Conservation (phyloP, 2,888 invertebrate genomes). For the Eupithecia tripunctaria region DNA sequence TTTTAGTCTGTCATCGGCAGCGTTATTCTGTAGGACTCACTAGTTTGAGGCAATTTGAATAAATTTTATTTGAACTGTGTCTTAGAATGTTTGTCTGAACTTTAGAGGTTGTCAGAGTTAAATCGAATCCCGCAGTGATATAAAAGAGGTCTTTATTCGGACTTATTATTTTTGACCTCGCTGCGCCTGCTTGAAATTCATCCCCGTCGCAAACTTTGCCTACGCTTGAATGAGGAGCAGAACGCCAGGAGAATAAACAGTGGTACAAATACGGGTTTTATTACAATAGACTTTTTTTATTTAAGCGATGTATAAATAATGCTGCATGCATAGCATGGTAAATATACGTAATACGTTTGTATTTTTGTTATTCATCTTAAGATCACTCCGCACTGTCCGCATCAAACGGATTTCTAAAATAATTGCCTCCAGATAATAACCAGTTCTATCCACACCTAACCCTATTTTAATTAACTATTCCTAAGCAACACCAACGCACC, state of each 20-base stretch:
- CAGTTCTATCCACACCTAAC: no score
- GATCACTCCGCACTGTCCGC: no score
- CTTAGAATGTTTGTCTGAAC: not conserved
- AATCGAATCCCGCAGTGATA: conserved; percentile 4
- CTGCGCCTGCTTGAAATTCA: conserved; percentile 50
- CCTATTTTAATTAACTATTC: no score
- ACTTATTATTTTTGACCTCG: conserved; percentile 23
- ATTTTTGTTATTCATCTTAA: no score
- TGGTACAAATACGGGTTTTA: conserved; percentile 5
- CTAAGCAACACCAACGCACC: no score
- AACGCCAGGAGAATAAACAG: conserved; percentile 41
- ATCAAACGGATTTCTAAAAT: no score
- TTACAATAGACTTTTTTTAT: not conserved
- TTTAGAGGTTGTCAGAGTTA: not conserved
- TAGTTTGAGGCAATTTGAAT: not conserved
- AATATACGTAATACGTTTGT: no score
- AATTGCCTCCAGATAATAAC: no score
- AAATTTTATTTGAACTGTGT: not conserved
- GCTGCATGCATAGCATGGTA: no score
- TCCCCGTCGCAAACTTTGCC: conserved; percentile 47
- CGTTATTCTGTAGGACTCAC: not conserved
- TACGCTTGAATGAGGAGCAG: conserved; percentile 44
- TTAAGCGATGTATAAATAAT: no score
- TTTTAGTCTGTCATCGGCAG: not conserved
- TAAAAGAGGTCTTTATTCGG: not conserved